Conservation (phyloP, 2,113 vertebrate genomes). For the Rhodinocichla rosea region DNA sequence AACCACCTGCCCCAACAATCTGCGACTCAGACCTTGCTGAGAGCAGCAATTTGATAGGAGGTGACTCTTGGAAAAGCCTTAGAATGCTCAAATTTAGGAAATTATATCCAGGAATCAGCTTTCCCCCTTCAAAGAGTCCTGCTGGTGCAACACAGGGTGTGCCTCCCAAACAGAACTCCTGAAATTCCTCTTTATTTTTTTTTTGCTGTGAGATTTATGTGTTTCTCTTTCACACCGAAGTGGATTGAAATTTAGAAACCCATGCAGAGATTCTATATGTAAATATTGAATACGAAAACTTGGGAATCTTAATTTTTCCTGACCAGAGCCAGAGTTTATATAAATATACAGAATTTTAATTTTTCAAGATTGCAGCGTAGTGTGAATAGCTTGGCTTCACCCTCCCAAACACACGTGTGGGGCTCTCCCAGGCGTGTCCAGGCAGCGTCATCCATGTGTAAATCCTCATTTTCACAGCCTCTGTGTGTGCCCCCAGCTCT, state of each 20-base stretch:
- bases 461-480: neutral
- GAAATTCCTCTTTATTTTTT: neutral
- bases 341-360: neutral
- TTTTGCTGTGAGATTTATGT: neutral
- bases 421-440: slow-evolving; percentile 15
- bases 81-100: neutral
- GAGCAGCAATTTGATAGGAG: neutral
- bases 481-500: neutral
- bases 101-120: neutral
- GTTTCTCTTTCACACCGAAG: neutral
- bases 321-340: neutral
- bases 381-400: slow-evolving; percentile 7
- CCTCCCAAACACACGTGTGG: neutral
- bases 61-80: neutral
- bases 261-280: neutral
- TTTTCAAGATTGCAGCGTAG: neutral
- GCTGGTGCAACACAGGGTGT: neutral
- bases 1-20: neutral
- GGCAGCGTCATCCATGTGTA: slow-evolving; percentile 30
- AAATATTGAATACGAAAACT: neutral
- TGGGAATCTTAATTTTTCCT: neutral
- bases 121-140: neutral
- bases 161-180: neutral
- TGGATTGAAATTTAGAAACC: neutral
- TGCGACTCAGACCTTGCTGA: neutral